These are phyloP conservation scores for Myocastor coypus DNA, from an alignment of 2,113 vertebrate species.

Conservation along the genomic window DNA sequence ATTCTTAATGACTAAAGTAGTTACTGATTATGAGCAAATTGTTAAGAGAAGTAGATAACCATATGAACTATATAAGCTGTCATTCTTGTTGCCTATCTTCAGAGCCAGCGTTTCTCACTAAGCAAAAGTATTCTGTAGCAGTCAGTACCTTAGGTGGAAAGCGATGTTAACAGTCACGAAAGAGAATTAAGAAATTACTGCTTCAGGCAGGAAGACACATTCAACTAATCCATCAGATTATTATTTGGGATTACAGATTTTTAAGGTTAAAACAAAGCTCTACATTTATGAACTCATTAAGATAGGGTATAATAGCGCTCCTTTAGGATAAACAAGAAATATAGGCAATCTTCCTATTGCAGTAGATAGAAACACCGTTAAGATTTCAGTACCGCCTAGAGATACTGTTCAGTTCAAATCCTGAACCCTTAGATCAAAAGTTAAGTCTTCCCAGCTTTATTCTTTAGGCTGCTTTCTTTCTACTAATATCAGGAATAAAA, in stretches of 20 bases:
- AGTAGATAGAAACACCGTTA: neutral
- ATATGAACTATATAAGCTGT: neutral
- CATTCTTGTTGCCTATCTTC: neutral
- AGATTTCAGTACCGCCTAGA: neutral
- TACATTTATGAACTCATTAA: neutral
- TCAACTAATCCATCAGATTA: neutral
- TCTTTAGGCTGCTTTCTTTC: neutral
- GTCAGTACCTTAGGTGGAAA: neutral
- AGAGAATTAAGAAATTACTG: neutral
- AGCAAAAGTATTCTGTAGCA: neutral
- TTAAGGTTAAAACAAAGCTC: neutral
- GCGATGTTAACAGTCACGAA: neutral
- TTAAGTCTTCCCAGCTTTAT: neutral
- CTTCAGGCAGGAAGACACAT: neutral
- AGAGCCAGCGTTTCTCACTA: neutral
- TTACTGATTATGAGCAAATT: neutral
- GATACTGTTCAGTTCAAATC: neutral
- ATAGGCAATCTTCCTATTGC: neutral
- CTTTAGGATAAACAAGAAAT: neutral
- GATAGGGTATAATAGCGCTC: neutral
- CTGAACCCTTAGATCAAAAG: neutral
- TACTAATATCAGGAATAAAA: neutral
- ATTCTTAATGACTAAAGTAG: neutral
- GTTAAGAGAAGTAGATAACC: neutral
- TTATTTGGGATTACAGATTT: constrained; percentile 1